Evolutionary conservation across 2,113 vertebrate species (phyloP).

Genomic region (Heterotis niloticus): DNA sequence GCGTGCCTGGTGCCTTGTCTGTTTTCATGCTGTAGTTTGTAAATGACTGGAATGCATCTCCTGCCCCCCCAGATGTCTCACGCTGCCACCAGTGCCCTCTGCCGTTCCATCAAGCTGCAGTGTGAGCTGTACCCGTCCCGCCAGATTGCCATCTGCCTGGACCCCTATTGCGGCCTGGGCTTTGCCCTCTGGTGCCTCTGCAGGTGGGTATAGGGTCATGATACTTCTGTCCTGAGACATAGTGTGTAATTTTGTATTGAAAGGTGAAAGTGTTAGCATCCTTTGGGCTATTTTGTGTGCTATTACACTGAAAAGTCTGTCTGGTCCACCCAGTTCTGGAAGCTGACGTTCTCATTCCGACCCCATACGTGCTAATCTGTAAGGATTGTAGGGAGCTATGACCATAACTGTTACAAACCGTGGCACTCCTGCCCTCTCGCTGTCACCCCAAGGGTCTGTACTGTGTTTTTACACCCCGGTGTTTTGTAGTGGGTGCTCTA

Average conservation of each 20-base stretch:
- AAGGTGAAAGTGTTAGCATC: not conserved
- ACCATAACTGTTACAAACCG: too few relatives aligned
- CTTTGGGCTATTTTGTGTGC: not conserved
- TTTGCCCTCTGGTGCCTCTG: slow-evolving; percentile 95
- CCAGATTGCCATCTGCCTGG: slow-evolving; percentile 92
- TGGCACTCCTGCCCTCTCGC: too few relatives aligned
- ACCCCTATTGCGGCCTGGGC: slow-evolving; percentile 95
- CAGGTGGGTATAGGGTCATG: slow-evolving; percentile 26
- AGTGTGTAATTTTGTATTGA: not conserved
- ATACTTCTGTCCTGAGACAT: too few relatives aligned
- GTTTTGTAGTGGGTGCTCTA: too few relatives aligned
- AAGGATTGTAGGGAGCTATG: too few relatives aligned
- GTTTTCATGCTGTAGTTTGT: not conserved
- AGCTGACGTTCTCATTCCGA: too few relatives aligned
- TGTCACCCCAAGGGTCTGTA: too few relatives aligned
- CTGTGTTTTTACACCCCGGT: too few relatives aligned
- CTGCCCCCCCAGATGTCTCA: slow-evolving; percentile 82
- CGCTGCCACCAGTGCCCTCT: slow-evolving; percentile 89
- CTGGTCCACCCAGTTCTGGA: too few relatives aligned
- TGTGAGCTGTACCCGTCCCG: slow-evolving; percentile 94
- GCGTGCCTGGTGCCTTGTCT: too few relatives aligned
- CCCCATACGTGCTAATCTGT: too few relatives aligned
- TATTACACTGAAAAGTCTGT: too few relatives aligned
- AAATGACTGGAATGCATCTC: not conserved
- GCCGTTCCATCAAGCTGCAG: slow-evolving; percentile 93